phyloP scores from a whole-genome alignment of 2,113 vertebrate species.

The Pseudolaguvia tuberculata region DNA sequence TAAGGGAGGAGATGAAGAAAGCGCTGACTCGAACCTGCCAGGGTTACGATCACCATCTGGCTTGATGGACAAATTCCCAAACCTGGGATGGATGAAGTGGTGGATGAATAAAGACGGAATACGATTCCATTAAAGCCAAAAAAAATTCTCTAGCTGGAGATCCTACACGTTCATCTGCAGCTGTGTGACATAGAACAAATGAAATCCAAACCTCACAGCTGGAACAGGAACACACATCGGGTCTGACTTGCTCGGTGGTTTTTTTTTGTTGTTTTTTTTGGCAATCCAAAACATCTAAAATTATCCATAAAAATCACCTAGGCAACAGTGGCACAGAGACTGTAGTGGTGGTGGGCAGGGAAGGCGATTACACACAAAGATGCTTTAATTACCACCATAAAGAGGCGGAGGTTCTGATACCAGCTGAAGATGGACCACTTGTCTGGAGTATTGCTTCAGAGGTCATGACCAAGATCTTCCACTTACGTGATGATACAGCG shows the following conservation, averaged over 20 bases:
- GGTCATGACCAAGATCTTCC: neutral
- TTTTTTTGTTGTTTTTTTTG: neutral
- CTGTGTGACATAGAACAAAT: neutral
- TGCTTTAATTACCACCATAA: constrained; percentile 20
- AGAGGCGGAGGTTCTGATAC: neutral
- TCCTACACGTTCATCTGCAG: neutral
- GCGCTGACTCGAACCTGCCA: constrained; percentile 6
- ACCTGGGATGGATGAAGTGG: constrained; percentile 19
- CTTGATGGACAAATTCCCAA: constrained; percentile 27
- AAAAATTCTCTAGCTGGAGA: neutral
- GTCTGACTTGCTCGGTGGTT: neutral
- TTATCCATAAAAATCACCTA: constrained; percentile 22
- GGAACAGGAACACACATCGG: neutral
- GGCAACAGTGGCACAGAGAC: constrained; percentile 36
- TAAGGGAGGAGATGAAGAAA: neutral
- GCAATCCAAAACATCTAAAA: neutral
- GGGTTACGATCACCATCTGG: constrained; percentile 16
- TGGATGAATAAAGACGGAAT: constrained; percentile 33
- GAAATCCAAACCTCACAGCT: neutral
- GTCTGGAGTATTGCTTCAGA: neutral
- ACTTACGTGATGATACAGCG: neutral
- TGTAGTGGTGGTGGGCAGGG: neutral
- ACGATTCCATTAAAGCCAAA: neutral
- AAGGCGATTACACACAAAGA: constrained; percentile 26
- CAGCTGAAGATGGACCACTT: neutral